Evolutionary conservation across 2,888 invertebrate genomes (phyloP), one percentile per base, ranked within the genome.

Genomic region (Orthonychiurus folsomi): DNA sequence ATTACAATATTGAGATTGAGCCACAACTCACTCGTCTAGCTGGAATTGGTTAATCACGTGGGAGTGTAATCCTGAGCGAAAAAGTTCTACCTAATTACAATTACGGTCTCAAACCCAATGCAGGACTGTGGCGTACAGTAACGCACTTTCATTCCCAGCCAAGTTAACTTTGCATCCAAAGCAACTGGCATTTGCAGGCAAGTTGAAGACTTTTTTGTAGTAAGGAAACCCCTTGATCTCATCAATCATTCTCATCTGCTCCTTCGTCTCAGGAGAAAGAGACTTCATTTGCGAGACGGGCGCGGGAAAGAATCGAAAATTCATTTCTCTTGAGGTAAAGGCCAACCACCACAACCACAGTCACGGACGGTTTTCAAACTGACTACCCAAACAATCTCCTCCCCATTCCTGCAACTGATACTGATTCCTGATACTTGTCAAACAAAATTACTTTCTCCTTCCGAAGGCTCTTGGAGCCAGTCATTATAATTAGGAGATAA

Each of bases 401-500:
- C n/a, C n/a, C n/a, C n/a, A n/a, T n/a, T n/a, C n/a, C n/a, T n/a
- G n/a, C n/a, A n/a, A n/a, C n/a, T n/a, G n/a, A n/a, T n/a, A n/a
- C n/a, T n/a, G n/a, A n/a, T n/a, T n/a, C n/a, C n/a, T n/a, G n/a
- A n/a, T n/a, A n/a, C n/a, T n/a, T n/a, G n/a, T n/a, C n/a, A n/a
- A n/a, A n/a, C n/a, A n/a, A n/a, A 9, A 37, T 37, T 37, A 9
- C 9, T 37, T 9, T 37, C 15, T 15, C 37, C 9, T 37, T 15
- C 15, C 37, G 37, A 9, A 9, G 37, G 37, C 37, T 37, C 37
- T 15, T n/a, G n/a, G n/a, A 37, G 37, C 37, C 5, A 37, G 37
- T 37, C 37, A 37, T 37, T 37, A 37, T 37, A 37, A 37, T 37
- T 37, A 37, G 37, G 37, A 37, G 37, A 37, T 37, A 37, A 37